Percentiles rank a stretch among this genome's conserved stretches.
These are phyloP conservation scores for Setipinna tenuifilis DNA, from an alignment of 2,797 vertebrate genomes.

Conservation along the genomic window DNA sequence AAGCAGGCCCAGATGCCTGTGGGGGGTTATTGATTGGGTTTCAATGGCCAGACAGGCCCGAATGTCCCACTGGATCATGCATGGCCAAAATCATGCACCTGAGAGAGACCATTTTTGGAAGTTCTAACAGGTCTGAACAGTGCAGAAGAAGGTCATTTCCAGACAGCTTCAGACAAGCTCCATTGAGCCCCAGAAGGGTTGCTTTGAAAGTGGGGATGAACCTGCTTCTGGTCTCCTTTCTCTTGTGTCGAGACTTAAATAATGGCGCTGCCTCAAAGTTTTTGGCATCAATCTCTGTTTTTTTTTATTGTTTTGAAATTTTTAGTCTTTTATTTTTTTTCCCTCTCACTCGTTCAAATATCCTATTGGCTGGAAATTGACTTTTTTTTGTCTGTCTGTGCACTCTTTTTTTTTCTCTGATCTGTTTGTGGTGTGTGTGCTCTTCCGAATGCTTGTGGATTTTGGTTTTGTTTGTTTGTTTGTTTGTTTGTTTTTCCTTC, in stretches of 20 bases:
- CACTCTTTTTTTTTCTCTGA: conserved; percentile 3
- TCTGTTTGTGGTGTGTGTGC: conserved; percentile 5
- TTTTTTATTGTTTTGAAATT: background rate
- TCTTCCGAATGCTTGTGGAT: background rate
- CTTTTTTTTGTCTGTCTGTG: background rate
- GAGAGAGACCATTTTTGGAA: background rate
- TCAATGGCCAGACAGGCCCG: background rate
- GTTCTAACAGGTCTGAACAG: background rate
- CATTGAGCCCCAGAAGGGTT: background rate
- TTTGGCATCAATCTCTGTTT: background rate
- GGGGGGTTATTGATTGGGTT: conserved; percentile 9
- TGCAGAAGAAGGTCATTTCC: background rate
- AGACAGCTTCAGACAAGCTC: background rate
- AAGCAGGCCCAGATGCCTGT: conserved; percentile 40
- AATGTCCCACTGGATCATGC: conserved; percentile 4
- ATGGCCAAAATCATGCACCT: conserved; percentile 10
- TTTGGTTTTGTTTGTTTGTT: background rate
- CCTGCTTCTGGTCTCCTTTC: background rate
- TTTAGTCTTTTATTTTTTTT: background rate
- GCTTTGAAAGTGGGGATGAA: background rate
- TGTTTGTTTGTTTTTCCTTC: background rate
- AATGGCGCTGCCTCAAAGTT: background rate
- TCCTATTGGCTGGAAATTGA: background rate
- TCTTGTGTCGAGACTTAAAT: background rate
- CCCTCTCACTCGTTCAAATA: background rate